Evolutionary conservation across 2,888 invertebrate species (phyloP).

Genomic region (Keiferia lycopersicella): DNA sequence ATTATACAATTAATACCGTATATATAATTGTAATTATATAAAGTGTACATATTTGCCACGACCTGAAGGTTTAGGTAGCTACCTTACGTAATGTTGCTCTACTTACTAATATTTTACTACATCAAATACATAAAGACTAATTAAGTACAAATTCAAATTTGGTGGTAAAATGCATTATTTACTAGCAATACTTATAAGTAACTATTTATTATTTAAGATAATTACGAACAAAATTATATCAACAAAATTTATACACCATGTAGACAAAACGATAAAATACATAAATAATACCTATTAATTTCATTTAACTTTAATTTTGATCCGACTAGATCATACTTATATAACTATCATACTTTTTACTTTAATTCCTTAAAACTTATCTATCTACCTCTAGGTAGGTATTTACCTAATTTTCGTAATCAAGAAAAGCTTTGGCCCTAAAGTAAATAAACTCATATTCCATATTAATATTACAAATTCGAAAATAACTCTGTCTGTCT

Average conservation of each 20-base stretch:
- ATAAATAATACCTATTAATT: background rate
- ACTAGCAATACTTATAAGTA: background rate
- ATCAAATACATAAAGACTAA: slow-evolving; percentile 37
- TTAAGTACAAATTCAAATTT: slow-evolving; percentile 66
- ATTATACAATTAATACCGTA: no score
- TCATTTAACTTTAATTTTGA: background rate
- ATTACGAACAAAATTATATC: slow-evolving; percentile 2
- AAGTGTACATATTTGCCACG: no score
- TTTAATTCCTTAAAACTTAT: background rate
- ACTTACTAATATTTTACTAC: slow-evolving; percentile 27
- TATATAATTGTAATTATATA: no score
- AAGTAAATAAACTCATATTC: background rate
- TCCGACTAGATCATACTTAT: background rate
- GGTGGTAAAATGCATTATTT: slow-evolving; percentile 58
- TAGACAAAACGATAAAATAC: background rate
- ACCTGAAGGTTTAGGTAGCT: background rate
- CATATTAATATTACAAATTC: no score
- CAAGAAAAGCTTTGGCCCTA: background rate
- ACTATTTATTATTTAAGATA: background rate
- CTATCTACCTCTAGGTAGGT: background rate
- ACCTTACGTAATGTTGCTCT: background rate
- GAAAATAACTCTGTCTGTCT: no score
- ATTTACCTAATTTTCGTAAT: background rate
- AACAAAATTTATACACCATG: slow-evolving; percentile 9
- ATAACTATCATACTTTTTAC: background rate